These are phyloP conservation scores for Haemorhous mexicanus DNA, from an alignment of 2,113 vertebrate species.

Conservation along the genomic window DNA sequence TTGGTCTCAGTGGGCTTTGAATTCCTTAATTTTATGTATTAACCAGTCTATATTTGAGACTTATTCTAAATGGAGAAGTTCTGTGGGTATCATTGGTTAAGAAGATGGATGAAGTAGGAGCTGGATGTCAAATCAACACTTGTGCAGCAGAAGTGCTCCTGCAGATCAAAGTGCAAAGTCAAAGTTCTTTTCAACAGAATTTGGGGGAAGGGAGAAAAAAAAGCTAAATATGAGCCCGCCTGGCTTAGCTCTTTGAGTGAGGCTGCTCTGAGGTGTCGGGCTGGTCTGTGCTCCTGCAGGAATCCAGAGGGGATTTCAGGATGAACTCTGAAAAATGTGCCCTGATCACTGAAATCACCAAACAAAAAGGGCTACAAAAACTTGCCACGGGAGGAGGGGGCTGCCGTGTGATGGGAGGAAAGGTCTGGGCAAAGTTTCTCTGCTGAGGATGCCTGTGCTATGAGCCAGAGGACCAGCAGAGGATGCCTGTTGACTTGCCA, in stretches of 20 bases:
- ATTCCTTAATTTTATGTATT: background rate
- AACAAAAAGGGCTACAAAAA: background rate
- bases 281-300: rapidly evolving
- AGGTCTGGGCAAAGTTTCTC: background rate
- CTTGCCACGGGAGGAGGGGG: background rate
- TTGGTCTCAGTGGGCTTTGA: background rate
- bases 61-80: background rate
- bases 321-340: background rate
- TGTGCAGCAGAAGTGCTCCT: background rate
- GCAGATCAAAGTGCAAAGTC: background rate
- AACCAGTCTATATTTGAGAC: background rate
- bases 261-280: background rate
- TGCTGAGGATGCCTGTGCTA: background rate
- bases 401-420: background rate
- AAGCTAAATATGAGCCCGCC: background rate
- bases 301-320: background rate
- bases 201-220: background rate
- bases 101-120: background rate
- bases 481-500: background rate
- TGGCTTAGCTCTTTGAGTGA: background rate
- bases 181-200: background rate
- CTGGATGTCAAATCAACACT: background rate
- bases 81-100: background rate
- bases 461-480: background rate
- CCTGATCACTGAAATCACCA: background rate